A percentile compares a stretch with the other conserved stretches of the same genome.
Conservation (phyloP, 2,797 vertebrate genomes). For the Coluber constrictor region DNA sequence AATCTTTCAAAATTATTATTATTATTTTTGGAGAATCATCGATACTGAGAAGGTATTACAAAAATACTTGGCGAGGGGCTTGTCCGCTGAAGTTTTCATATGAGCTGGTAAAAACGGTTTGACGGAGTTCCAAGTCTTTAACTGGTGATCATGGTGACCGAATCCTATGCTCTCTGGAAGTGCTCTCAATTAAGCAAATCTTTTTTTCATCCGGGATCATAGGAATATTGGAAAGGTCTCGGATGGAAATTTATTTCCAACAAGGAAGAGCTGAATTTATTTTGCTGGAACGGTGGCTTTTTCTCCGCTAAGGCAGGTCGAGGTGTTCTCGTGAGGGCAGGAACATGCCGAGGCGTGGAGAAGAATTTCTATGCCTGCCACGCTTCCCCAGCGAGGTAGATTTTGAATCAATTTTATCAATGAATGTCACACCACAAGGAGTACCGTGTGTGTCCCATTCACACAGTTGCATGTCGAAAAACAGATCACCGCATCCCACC, state of each 20-base stretch:
- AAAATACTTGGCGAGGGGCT: not conserved
- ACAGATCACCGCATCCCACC: conserved; percentile 43
- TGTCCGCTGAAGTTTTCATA: accelerated
- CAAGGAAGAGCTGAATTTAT: not conserved
- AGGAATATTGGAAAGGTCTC: conserved; percentile 28
- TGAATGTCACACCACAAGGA: conserved; percentile 45
- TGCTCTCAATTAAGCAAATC: conserved; percentile 14
- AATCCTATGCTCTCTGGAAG: conserved; percentile 16
- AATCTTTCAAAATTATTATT: not conserved
- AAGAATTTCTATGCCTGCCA: conserved; percentile 31
- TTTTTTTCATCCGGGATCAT: not conserved
- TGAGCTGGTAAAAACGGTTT: not conserved
- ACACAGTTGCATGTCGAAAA: conserved; percentile 52
- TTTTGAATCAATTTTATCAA: conserved; percentile 22
- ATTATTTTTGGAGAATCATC: not conserved
- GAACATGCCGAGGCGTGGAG: conserved; percentile 32
- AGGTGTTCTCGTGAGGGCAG: not conserved
- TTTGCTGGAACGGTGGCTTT: not conserved
- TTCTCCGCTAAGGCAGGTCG: conserved; percentile 30
- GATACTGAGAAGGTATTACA: not conserved
- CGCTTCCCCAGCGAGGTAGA: conserved; percentile 60
- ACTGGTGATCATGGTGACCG: not conserved
- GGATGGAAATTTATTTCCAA: conserved; percentile 9
- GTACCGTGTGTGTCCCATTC: conserved; percentile 59
- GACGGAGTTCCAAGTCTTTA: not conserved